These are phyloP conservation scores for Apis mellifera DNA, from an alignment of 1,140 invertebrate genomes.

Conservation along the genomic window DNA sequence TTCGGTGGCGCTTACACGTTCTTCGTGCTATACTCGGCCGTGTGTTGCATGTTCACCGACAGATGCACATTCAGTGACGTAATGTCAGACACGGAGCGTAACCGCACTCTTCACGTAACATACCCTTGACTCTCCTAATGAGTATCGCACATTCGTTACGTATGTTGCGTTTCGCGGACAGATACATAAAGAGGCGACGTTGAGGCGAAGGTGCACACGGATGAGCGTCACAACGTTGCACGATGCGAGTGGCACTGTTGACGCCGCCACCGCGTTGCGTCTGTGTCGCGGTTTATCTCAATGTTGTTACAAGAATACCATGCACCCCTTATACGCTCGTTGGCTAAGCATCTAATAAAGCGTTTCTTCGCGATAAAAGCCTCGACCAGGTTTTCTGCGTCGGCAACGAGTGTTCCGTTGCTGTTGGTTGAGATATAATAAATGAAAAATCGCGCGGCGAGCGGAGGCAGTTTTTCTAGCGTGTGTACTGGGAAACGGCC, in stretches of 20 bases:
- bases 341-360: conserved; percentile 28
- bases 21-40: conserved; percentile 21
- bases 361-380: conserved; percentile 21
- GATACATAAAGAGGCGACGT: conserved; percentile 8
- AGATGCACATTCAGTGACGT: conserved; percentile 64
- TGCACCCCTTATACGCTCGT: conserved; percentile 24
- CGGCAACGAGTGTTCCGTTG: neutral
- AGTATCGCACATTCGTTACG: conserved; percentile 76
- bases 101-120: conserved; percentile 76
- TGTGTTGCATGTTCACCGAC: conserved; percentile 54
- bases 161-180: conserved; percentile 61
- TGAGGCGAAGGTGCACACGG: conserved; percentile 11
- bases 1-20: conserved; percentile 52
- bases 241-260: too few relatives aligned
- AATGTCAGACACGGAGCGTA: conserved; percentile 68
- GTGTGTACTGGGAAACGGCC: neutral
- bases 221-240: conserved; percentile 7
- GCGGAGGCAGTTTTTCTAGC: conserved; percentile 19
- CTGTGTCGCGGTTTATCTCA: conserved; percentile 6
- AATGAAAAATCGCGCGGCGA: conserved; percentile 24
- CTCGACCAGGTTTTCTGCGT: conserved; percentile 2
- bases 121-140: conserved; percentile 79
- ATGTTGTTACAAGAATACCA: conserved; percentile 38
- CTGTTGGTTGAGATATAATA: conserved; percentile 6
- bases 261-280: neutral